Base-by-base conservation (phyloP, 64 coral and sea anemone genomes). In the Pocillopora verrucosa region DNA sequence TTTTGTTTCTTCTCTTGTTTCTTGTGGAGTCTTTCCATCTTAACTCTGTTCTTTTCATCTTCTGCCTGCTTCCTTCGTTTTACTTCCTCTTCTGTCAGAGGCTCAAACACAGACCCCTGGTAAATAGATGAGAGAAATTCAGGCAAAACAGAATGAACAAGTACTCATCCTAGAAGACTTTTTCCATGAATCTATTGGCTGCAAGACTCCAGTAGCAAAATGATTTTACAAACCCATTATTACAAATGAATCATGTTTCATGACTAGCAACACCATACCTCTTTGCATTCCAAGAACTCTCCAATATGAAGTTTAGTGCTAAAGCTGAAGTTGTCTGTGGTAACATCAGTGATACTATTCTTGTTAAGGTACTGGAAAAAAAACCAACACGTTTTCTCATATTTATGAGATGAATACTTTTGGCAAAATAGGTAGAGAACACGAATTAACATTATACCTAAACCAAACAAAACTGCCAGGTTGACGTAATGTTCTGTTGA, bases 251-350 rank as follows among this genome's bases (percentile, higher is more conserved):
- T 51, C 41, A 51, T 51, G 41, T 51, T 51, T 51, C 3, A 74
- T 58, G 2, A 68, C 30, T 22, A 72, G 56, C 26, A 34, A 10
- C 38, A 51, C 80, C 89, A 82, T 93, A 99, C 97, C 93, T 99
- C 92, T 76, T 90, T 99, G 26, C 91, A 95, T 56, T 99, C 97
- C 64, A 95, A 86, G 51, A 99, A 90, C 84, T 99, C 94, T 74
- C 97, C 97, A 99, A 99, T 85, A 67, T 95, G 89, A 78, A 99
- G 94, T 75, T 99, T 99, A 16, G 94, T 99, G 62, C 97, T 99
- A 74, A 99, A 99, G 85, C 97, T 99, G 84, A 99, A 99, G 88
- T 99, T 92, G 13, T 95, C 91, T 57, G 93, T 0, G 38, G 83
- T 73, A 9, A 99, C 58, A 80, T 99, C 73, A 26, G 97, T 93